Base-by-base conservation (phyloP, 2,113 vertebrate species). In the Thermophis baileyi region DNA sequence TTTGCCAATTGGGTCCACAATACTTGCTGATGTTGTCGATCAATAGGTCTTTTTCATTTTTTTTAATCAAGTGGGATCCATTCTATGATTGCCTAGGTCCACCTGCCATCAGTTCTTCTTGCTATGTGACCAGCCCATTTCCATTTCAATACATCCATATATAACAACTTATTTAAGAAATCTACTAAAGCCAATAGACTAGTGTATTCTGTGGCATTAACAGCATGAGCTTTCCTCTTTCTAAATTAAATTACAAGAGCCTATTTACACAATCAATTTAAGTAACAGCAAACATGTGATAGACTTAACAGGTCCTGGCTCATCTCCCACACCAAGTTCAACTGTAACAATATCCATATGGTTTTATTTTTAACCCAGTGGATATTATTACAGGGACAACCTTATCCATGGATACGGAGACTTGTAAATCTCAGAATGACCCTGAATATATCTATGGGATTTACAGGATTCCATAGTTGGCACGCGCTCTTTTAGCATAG, bases 331-430 rank as follows among this genome's bases (percentile, higher is more conserved):
- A n/a, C 53, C 46, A 90, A 93, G 89, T 90, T 93, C 89, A 93
- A 87, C 86, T 93, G 92, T 87, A 93, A 90, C n/a, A 90, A 90
- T 87, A 90, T 87, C 92, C 88, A 51, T 44, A 24, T 51, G 47
- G 46, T 87, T 93, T 93, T 90, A 93, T 93, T 93, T 93, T 93
- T 93, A 93, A 93, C 81, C 47, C 44, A 47, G 46, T 51, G 47
- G 89, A 90, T 93, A 87, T 90, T 54, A 93, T 93, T 93, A 93
- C 81, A 93, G 25, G 85, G 81, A n/a, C 89, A 93, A 63, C 35
- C 8, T 90, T 87, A 51, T 24, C 54, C 89, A 63, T 90, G 54
- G 46, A 93, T 63, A 87, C 24, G 0, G 81, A 93, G 89, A 63
- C 54, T 87, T 90, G 81, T 60, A 87, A 93, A 93, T 93, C 89